A percentile compares a stretch with the other conserved stretches of the same genome.
phyloP scores from a whole-genome alignment of 2,113 vertebrate species.

The Catharus bicknelli region DNA sequence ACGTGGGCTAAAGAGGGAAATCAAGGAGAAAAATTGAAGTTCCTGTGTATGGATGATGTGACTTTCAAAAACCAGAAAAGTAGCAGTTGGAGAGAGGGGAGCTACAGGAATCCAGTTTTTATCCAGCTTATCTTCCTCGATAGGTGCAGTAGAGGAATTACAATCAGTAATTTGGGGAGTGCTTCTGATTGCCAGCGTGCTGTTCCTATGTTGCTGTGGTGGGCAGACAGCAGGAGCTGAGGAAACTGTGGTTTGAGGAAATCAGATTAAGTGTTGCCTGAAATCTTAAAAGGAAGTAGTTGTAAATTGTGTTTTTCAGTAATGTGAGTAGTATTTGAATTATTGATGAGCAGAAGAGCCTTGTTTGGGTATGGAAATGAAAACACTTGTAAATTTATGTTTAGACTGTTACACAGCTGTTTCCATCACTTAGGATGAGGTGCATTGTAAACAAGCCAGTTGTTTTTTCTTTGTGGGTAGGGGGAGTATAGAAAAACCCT shows the following conservation, averaged over 20 bases:
- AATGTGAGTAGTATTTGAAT: background rate
- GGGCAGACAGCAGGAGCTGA: background rate
- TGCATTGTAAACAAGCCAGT: background rate
- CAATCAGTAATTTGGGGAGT: background rate
- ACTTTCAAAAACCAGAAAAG: background rate
- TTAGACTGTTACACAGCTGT: background rate
- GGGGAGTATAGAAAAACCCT: background rate
- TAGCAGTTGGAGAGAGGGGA: background rate
- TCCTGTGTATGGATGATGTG: background rate
- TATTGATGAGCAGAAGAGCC: background rate
- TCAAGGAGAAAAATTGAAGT: background rate
- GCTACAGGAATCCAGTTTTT: background rate
- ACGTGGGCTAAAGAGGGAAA: background rate
- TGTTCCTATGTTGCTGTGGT: background rate
- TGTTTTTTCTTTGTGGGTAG: background rate
- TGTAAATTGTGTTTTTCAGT: background rate
- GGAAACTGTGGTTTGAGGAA: background rate
- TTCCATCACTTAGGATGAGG: background rate
- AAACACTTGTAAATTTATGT: background rate
- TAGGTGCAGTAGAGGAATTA: background rate
- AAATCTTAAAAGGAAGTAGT: background rate
- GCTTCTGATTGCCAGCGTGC: background rate
- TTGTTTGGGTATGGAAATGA: background rate
- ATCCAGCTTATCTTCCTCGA: background rate
- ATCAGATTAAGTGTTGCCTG: background rate